phyloP scores from a whole-genome alignment of 2,888 invertebrate genomes.

The Ischnus inquisitorius region DNA sequence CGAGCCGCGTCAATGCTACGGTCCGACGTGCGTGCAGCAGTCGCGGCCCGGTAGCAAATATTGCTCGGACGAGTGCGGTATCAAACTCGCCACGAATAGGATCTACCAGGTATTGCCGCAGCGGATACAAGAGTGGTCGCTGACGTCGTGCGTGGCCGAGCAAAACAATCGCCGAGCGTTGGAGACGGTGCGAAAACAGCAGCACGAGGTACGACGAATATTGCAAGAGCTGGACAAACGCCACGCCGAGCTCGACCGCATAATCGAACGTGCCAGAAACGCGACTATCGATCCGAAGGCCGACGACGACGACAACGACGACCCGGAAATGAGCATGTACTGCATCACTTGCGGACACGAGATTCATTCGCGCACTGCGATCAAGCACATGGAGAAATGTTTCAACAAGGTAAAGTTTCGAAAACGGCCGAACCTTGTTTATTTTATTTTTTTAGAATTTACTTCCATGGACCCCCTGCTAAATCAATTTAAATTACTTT shows the following conservation, averaged over 20 bases:
- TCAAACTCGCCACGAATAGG: conserved; percentile 93
- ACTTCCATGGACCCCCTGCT: too few relatives aligned
- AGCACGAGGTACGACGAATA: conserved; percentile 92
- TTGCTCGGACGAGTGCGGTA: conserved; percentile 96
- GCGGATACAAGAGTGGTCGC: conserved; percentile 97
- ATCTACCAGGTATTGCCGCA: conserved; percentile 95
- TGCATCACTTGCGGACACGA: conserved; percentile 99
- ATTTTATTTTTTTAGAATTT: neutral
- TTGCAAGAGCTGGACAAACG: conserved; percentile 93
- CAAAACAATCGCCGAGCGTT: conserved; percentile 91
- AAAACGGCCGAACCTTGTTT: conserved; percentile 6
- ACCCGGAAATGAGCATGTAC: conserved; percentile 93
- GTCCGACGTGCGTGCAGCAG: conserved; percentile 93
- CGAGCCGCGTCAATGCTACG: conserved; percentile 93
- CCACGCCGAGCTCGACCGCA: conserved; percentile 91
- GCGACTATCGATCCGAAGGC: conserved; percentile 89
- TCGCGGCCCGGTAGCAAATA: conserved; percentile 96
- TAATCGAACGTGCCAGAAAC: conserved; percentile 92
- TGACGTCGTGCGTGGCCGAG: conserved; percentile 94
- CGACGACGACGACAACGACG: conserved; percentile 89
- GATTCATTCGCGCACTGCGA: conserved; percentile 95
- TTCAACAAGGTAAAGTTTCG: conserved; percentile 91
- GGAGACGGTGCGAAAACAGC: conserved; percentile 92
- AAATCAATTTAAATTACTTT: conserved; percentile 3
- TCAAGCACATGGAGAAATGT: conserved; percentile 99